Percentiles rank a stretch among this genome's conserved stretches.
Conservation (phyloP, 2,888 invertebrate genomes). For the Calliopum simillimum region DNA sequence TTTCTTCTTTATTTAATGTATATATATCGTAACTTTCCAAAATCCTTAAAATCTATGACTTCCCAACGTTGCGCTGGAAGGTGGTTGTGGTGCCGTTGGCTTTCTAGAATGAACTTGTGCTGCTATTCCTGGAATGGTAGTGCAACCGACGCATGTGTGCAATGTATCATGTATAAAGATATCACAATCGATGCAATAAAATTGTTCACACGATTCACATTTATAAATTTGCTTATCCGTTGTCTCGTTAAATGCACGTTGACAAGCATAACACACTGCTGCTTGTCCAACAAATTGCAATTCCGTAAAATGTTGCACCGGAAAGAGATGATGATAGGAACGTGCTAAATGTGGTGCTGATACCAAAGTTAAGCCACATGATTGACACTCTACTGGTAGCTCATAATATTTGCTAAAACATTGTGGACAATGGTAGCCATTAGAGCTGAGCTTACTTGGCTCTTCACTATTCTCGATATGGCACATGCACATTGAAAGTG, state of each 20-base stretch:
- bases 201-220: constrained; percentile 82
- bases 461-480: constrained; percentile 83
- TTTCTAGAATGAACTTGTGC: constrained; percentile 58
- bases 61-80: constrained; percentile 34
- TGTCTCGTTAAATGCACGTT: constrained; percentile 71
- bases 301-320: constrained; percentile 88
- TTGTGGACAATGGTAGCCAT: constrained; percentile 92
- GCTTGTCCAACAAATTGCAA: constrained; percentile 72
- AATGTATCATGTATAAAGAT: constrained; percentile 92
- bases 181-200: constrained; percentile 96
- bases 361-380: constrained; percentile 94
- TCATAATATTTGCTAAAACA: constrained; percentile 98
- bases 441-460: constrained; percentile 76
- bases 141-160: constrained; percentile 97
- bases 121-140: constrained; percentile 71
- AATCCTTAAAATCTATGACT: constrained; percentile 42
- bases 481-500: constrained; percentile 93
- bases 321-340: constrained; percentile 97
- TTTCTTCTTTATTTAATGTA: background rate
- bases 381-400: constrained; percentile 95
- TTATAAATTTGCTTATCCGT: constrained; percentile 84
- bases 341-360: constrained; percentile 98
- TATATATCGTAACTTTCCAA: background rate
- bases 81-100: constrained; percentile 52
- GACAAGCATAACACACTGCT: constrained; percentile 79